Evolutionary conservation across 2,888 invertebrate genomes (phyloP).

Genomic region (Pollenia angustigena): DNA sequence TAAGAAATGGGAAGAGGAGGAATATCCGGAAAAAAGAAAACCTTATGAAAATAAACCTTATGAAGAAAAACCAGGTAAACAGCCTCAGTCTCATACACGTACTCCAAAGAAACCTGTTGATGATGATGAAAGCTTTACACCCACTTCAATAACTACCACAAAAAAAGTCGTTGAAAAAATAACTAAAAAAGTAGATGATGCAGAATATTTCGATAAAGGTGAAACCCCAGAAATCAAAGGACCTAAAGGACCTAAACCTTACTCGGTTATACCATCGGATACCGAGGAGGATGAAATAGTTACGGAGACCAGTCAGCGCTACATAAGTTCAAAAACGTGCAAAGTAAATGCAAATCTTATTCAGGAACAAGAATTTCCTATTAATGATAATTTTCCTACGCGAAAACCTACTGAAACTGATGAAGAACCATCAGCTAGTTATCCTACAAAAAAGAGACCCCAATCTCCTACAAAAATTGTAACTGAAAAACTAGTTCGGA

Average conservation of each 20-base stretch:
- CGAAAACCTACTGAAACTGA: neutral
- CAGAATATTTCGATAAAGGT: neutral
- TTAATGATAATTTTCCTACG: neutral
- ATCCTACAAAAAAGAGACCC: no score
- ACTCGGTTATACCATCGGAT: neutral
- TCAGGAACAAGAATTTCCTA: neutral
- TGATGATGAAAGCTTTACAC: neutral
- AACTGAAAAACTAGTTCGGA: neutral
- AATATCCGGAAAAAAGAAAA: neutral
- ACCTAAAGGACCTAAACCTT: neutral
- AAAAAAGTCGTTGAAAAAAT: constrained; percentile 8
- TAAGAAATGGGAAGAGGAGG: neutral
- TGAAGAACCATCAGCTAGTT: no score
- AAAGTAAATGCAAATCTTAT: neutral
- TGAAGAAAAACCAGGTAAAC: constrained; percentile 10
- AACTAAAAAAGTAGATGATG: neutral
- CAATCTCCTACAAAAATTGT: neutral
- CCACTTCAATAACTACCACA: neutral
- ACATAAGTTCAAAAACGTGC: neutral
- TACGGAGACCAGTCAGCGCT: neutral
- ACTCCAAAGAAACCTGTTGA: neutral
- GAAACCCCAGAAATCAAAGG: neutral
- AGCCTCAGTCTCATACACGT: constrained; percentile 10
- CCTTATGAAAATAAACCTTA: no score
- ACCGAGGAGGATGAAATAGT: constrained; percentile 3